A percentile compares a stretch with the other conserved stretches of the same genome.
Evolutionary conservation across 2,797 vertebrate genomes (phyloP).

Genomic region (Gymnodraco acuticeps): DNA sequence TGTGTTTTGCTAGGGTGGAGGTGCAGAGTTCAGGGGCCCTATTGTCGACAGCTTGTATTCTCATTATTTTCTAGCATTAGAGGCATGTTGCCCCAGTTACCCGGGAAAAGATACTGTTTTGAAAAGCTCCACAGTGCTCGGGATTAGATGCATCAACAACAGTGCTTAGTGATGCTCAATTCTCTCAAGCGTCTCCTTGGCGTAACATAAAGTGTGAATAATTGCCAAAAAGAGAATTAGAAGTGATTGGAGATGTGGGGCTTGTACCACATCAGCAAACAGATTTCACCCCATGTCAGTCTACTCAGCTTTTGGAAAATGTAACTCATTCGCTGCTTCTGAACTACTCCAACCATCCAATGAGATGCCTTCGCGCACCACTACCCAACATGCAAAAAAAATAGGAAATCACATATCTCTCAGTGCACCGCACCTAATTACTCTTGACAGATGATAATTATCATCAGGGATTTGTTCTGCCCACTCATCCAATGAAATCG

Average conservation of each 20-base stretch:
- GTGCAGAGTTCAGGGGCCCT: conserved; percentile 45
- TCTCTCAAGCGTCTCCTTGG: conserved; percentile 61
- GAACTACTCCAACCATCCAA: conserved; percentile 56
- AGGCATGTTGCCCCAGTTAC: conserved; percentile 61
- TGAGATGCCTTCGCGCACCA: conserved; percentile 51
- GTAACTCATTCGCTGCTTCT: conserved; percentile 32
- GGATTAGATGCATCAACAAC: conserved; percentile 64
- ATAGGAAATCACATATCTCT: conserved; percentile 69
- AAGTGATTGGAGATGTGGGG: conserved; percentile 50
- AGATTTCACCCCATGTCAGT: conserved; percentile 69
- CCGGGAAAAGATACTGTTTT: conserved; percentile 50
- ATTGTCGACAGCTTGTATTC: conserved; percentile 60
- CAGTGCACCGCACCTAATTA: conserved; percentile 76
- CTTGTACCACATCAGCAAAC: conserved; percentile 62
- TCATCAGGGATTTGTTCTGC: conserved; percentile 77
- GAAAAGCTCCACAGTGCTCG: conserved; percentile 43
- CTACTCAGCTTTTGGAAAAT: conserved; percentile 49
- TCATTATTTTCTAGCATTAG: conserved; percentile 58
- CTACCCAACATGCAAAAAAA: conserved; percentile 57
- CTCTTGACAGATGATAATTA: conserved; percentile 82
- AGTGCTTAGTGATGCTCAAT: conserved; percentile 54
- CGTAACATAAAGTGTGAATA: conserved; percentile 64
- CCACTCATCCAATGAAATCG: conserved; percentile 71
- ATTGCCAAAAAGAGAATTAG: conserved; percentile 67
- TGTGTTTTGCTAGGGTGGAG: conserved; percentile 20